These are phyloP conservation scores for Irena cyanogastra DNA, from an alignment of 2,113 vertebrate species.

Conservation along the genomic window DNA sequence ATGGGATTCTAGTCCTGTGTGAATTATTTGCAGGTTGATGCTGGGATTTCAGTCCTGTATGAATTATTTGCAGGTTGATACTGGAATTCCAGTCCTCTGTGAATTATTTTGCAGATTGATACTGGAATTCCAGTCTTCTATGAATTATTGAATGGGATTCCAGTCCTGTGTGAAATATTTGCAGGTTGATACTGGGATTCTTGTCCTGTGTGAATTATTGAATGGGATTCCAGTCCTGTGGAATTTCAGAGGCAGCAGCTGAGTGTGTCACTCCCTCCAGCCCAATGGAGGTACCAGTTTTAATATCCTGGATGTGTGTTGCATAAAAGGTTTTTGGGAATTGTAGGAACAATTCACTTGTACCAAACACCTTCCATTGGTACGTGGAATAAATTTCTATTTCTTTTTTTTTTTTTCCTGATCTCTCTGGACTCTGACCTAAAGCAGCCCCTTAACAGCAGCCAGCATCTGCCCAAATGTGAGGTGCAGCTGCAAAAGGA, in stretches of 20 bases:
- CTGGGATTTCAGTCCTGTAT: rapidly evolving
- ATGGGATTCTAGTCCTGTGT: not conserved
- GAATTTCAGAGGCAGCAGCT: not conserved
- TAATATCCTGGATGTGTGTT: rapidly evolving
- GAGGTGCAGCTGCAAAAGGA: not conserved
- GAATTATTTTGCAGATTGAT: not conserved
- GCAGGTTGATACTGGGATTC: not conserved
- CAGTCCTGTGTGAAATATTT: rapidly evolving
- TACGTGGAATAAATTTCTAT: not conserved
- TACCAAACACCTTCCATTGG: not conserved
- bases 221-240: not conserved
- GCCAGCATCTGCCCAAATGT: not conserved
- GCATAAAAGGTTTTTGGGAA: not conserved
- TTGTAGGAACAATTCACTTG: not conserved
- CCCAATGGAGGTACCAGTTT: not conserved
- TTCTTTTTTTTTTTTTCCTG: not conserved
- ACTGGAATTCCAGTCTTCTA: not conserved
- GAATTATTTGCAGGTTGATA: not conserved
- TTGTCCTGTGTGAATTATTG: rapidly evolving
- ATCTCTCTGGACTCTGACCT: not conserved
- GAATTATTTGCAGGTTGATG: not conserved
- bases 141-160: not conserved
- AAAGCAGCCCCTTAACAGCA: not conserved
- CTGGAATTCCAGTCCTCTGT: rapidly evolving
- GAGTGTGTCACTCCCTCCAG: not conserved